Conservation (phyloP, 2,888 invertebrate species). For the Caenorhabditis sp. region DNA sequence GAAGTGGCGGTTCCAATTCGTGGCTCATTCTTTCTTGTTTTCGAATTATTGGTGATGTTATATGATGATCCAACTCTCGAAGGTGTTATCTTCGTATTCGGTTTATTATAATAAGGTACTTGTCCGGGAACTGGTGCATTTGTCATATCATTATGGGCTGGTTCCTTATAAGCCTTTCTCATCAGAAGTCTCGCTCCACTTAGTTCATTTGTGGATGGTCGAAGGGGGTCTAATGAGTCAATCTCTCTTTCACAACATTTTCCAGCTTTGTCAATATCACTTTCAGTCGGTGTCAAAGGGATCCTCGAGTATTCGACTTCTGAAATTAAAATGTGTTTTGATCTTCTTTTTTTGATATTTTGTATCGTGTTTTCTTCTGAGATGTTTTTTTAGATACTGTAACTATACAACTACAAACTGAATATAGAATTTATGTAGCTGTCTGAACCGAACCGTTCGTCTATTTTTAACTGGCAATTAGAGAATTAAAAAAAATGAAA, state of each 20-base stretch:
- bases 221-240: constrained; percentile 48
- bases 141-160: background rate
- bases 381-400: background rate
- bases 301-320: constrained; percentile 35
- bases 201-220: constrained; percentile 50
- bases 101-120: constrained; percentile 2
- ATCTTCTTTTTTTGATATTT: too few relatives aligned
- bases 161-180: constrained; percentile 47
- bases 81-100: background rate
- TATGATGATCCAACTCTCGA: background rate
- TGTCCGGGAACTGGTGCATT: constrained; percentile 7
- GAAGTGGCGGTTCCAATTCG: constrained; percentile 51
- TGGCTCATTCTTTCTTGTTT: constrained; percentile 18
- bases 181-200: constrained; percentile 51
- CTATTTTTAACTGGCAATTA: too few relatives aligned
- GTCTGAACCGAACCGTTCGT: too few relatives aligned
- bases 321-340: constrained; percentile 8
- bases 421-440: too few relatives aligned
- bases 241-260: constrained; percentile 50
- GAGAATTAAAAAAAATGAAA: too few relatives aligned
- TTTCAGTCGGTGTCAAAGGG: constrained; percentile 35
- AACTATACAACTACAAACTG: too few relatives aligned
- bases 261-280: constrained; percentile 40
- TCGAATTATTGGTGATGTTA: background rate
- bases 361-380: too few relatives aligned